Evolutionary conservation across 2,888 invertebrate species (phyloP), one percentile per base, ranked within the genome.

Genomic region (Fragum whitleyi): DNA sequence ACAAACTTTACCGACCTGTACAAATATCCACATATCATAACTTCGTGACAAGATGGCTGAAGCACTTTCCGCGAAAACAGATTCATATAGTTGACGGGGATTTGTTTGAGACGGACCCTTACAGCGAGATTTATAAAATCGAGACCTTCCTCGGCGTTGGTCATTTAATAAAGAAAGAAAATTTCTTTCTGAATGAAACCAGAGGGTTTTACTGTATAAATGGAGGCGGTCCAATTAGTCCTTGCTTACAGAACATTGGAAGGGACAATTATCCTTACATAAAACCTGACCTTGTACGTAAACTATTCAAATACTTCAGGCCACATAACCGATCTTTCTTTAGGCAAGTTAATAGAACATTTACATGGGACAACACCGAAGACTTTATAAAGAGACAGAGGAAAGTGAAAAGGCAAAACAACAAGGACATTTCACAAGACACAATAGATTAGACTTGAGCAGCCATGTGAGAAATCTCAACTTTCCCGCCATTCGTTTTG

Each of bases 141-240:
- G 92, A 93, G 85, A 75, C 81, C 1, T 93, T 92, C 70, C 84
- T 93, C 32, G 86, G 90, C 7, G 61, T 93, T 2, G 79, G 84
- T 7, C 90, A 89, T 75, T 73, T 79, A 36, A 86, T 92, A 11
- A 71, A 79, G 23, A 80, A 83, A 21, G 97, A 97, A 94, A 97
- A 98, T 94, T 98, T 99, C 94, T 97, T 98, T 95, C 99, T 98
- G 95, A 98, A 99, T 95, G 96, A 97, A 94, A 97, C 97, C 23
- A 98, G 98, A 94, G 98, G 98, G 77, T 98, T 99, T 95, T 98
- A 97, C 94, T 98, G 97, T 91, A 96, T 97, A 94, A 51, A 53
- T 26, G 28, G 92, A 88, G 95, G 97, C 91, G 77, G 79, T 0
- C 86, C 84, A 2, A 71, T 71, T 5, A 96, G 97, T 94, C 97